These are phyloP conservation scores for Tupaia tana DNA, from an alignment of 2,113 vertebrate genomes.

Conservation along the genomic window DNA sequence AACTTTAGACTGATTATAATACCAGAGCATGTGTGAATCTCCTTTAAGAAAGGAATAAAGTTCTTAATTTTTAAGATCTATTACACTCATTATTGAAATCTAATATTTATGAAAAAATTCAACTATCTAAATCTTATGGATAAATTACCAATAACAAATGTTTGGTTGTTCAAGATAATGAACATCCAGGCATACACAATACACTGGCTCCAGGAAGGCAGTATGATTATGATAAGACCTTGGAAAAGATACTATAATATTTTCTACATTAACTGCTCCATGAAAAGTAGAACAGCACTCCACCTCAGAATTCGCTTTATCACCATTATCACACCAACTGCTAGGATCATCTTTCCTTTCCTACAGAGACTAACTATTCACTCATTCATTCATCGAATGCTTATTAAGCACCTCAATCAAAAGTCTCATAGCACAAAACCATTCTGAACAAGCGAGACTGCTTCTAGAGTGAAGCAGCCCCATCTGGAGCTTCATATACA, in stretches of 20 bases:
- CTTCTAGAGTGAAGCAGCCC: background rate
- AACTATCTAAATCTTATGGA: background rate
- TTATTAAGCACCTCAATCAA: conserved; percentile 12
- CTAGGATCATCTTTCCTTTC: conserved; percentile 30
- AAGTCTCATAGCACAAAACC: background rate
- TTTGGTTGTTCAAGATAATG: conserved; percentile 19
- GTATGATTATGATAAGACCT: background rate
- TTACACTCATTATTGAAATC: conserved; percentile 2
- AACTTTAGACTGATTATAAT: conserved; percentile 24
- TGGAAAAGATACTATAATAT: background rate
- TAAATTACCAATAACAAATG: conserved; percentile 40
- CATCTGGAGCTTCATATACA: background rate
- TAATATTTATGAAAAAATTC: conserved; percentile 40
- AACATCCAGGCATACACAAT: background rate
- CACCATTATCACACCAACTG: background rate
- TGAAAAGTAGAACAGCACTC: background rate
- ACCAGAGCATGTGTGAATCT: background rate
- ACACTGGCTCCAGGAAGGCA: background rate
- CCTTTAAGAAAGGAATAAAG: conserved; percentile 23
- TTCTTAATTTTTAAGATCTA: conserved; percentile 21
- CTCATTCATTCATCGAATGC: conserved; percentile 18
- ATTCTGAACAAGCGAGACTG: background rate
- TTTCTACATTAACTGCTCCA: background rate
- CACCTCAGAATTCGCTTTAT: background rate
- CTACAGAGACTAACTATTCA: background rate